phyloP scores from a whole-genome alignment of 2,113 vertebrate genomes.

The Crotalus horridus region DNA sequence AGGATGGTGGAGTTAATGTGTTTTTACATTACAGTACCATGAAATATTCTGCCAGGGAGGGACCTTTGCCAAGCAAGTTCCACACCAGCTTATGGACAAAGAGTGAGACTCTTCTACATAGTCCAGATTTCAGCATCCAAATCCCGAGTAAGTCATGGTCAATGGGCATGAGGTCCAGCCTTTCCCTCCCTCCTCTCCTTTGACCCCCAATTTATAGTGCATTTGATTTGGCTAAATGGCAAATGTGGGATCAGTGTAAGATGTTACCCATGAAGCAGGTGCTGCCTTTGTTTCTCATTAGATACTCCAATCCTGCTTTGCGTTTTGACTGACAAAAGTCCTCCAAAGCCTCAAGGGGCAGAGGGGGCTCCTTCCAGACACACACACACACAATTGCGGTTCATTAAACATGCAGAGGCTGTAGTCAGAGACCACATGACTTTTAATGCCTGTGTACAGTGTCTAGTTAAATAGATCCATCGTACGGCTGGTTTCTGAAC shows the following conservation, averaged over 20 bases:
- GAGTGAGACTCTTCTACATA: conserved; percentile 34
- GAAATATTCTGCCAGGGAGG: conserved; percentile 68
- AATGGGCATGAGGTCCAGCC: conserved; percentile 1
- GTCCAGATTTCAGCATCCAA: conserved; percentile 50
- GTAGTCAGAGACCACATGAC: conserved; percentile 33
- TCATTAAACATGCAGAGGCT: conserved; percentile 60
- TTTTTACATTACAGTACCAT: conserved; percentile 79
- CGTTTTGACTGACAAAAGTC: conserved; percentile 57
- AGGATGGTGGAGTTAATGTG: conserved; percentile 93
- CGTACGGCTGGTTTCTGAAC: conserved; percentile 52
- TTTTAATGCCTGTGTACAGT: conserved; percentile 49
- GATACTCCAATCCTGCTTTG: conserved; percentile 67
- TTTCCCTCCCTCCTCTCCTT: background rate
- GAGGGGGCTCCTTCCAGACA: conserved; percentile 52
- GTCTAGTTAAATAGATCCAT: conserved; percentile 52
- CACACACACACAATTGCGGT: conserved; percentile 55
- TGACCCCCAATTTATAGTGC: background rate
- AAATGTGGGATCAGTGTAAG: conserved; percentile 50
- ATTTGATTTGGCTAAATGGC: conserved; percentile 55
- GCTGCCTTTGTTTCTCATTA: conserved; percentile 67
- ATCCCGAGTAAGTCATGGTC: conserved; percentile 1
- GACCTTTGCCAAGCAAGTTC: conserved; percentile 66
- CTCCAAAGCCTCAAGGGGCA: conserved; percentile 56
- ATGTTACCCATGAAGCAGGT: conserved; percentile 66
- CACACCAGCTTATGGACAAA: conserved; percentile 55